Base-by-base conservation (phyloP, 2,888 invertebrate species). In the Sympetrum striolatum region DNA sequence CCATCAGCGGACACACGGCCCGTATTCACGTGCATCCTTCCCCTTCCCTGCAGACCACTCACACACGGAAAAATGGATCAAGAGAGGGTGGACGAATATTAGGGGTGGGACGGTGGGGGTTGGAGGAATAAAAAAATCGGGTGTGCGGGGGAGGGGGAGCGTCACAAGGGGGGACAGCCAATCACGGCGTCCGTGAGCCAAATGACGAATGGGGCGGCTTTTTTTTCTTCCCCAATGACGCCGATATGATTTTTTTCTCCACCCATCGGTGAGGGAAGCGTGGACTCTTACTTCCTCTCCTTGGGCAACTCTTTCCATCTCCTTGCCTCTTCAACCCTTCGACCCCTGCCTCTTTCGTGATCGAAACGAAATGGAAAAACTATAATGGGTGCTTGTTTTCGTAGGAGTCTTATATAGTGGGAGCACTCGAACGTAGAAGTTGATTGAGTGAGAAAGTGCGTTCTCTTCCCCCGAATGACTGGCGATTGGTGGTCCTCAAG, bases 111-210 rank as follows among this genome's bases (percentile, higher is more conserved):
- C 60, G 53, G 14, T n/a, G 58, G 35, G 58, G 58, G 58, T 15
- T 35, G 82, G 31, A 39, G 22, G 81, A 15, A 22, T 1, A 22
- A 53, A 60, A 58, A 60, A 35, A 37, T 15, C 37, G 58, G 80
- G 39, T 80, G 8, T 35, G 60, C 18, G 86, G 60, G 81, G 53
- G 25, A 86, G 64, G 31, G 82, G 31, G 8, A 53, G 81, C 25
- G 81, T 64, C 64, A 25, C 64, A 18, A 86, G 64, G 37, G 60
- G 86, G 86, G 86, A 86, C 86, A 86, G 93, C 91, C 90, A 91
- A 90, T 86, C 91, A 92, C 91, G 91, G 92, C 90, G 90, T 90
- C 91, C 92, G 92, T 91, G 91, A 91, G 37, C 86, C 86, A 86
- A 86, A 86, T 86, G 86, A 86, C 86, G 86, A 86, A 86, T 86